Conservation (phyloP, 2,113 vertebrate species). For the Phasianus colchicus region DNA sequence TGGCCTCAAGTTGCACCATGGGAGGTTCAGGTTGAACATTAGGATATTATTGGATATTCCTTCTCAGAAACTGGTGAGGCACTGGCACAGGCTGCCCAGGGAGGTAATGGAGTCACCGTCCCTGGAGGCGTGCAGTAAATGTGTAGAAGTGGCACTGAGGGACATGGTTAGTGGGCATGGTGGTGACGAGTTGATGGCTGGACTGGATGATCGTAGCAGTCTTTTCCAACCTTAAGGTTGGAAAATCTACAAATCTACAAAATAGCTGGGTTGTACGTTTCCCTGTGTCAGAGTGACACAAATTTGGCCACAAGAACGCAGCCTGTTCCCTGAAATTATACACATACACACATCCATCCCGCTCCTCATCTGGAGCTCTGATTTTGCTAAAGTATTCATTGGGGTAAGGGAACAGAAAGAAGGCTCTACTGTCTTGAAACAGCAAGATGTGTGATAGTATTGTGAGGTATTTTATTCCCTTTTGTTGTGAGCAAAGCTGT, state of each 20-base stretch:
- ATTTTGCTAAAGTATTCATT: neutral
- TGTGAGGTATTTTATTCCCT: conserved; percentile 83
- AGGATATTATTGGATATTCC: too few relatives aligned
- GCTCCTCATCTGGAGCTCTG: neutral
- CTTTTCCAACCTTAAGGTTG: too few relatives aligned
- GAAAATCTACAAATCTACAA: neutral
- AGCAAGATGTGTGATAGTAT: conserved; percentile 6
- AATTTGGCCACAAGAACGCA: neutral
- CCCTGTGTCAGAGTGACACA: neutral
- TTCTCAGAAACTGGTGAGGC: too few relatives aligned
- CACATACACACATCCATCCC: neutral
- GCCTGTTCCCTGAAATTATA: neutral
- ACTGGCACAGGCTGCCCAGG: too few relatives aligned
- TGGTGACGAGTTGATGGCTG: too few relatives aligned
- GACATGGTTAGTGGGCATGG: too few relatives aligned
- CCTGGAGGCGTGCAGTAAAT: too few relatives aligned
- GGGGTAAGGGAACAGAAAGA: neutral
- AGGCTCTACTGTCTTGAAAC: conserved; percentile 36
- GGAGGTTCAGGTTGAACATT: too few relatives aligned
- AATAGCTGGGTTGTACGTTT: neutral
- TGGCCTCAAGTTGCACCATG: too few relatives aligned
- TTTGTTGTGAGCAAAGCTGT: conserved; percentile 71
- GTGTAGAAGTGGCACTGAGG: too few relatives aligned
- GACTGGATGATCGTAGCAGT: too few relatives aligned
- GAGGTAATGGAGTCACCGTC: too few relatives aligned